Evolutionary conservation across 2,888 invertebrate species (phyloP), one percentile per base, ranked within the genome.

Genomic region (Acanthosoma haemorrhoidale): DNA sequence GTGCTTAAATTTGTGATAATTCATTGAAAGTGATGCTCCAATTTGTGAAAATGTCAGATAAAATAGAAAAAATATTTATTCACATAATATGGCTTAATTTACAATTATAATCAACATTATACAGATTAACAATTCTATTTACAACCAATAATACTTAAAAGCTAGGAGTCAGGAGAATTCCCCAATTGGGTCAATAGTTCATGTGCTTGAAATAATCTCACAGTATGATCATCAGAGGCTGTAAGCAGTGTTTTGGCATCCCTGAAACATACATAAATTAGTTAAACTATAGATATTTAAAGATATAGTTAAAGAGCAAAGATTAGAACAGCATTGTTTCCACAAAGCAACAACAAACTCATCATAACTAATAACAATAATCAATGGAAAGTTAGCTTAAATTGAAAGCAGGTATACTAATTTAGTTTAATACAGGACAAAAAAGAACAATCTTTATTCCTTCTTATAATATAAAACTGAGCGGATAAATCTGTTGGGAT

Each of bases 161-260:
- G n/a, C 21, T 25, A n/a, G 21, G 5, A 51, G 13, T 51, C 51
- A 3, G 25, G 13, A 25, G 51, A 51, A 51, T 21, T n/a, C 3
- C 11, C 16, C 2, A 34, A 60, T 34, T 32, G 32, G 11, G 36
- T 6, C 11, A 60, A 11, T 3, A 60, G 60, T 59, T 68, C 59
- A 29, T 68, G 38, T 11, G 67, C n/a, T 13, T 16, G 58, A 76
- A 86, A 92, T 80, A 92, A 84, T 79, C 90, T 88, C 5, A 90
- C 89, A 8, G 88, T 87, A 16, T 83, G 81, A 79, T 93, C 92
- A 78, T 92, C 92, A 2, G 91, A 90, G 15, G 88, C 85, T 5
- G 89, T 88, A 68, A 92, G 78, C 73, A 91, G 79, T 59, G 84
- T 81, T 71, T 84, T 85, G 74, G 86, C 84, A 77, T 86, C 83